phyloP scores from a whole-genome alignment of 2,888 invertebrate species.

The Pterobdella sp. region DNA sequence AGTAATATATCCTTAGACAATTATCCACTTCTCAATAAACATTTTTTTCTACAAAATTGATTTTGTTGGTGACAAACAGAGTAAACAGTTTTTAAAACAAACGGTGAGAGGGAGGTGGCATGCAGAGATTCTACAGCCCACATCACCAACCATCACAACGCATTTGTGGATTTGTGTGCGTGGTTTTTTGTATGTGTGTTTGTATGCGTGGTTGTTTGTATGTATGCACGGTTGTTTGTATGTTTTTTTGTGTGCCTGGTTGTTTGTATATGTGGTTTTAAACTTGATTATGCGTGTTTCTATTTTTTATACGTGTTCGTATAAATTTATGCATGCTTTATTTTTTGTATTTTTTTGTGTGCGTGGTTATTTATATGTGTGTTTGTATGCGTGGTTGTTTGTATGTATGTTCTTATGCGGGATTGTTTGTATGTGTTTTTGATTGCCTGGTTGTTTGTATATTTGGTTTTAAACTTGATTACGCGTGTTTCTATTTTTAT shows the following conservation, averaged over 20 bases:
- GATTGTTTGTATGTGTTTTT: background rate
- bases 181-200: background rate
- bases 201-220: background rate
- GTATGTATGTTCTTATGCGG: background rate
- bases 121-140: conserved; percentile 59
- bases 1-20: too few species aligned
- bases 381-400: background rate
- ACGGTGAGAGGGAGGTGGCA: conserved; percentile 83
- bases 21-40: too few species aligned
- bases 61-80: too few species aligned
- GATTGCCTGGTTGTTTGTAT: background rate
- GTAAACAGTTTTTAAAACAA: conserved; percentile 33
- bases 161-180: background rate
- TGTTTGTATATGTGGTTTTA: background rate
- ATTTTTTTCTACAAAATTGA: too few species aligned
- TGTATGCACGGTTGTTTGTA: background rate
- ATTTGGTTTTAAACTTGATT: background rate
- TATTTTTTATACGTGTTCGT: background rate
- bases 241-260: background rate
- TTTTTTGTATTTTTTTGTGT: background rate
- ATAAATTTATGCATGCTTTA: background rate
- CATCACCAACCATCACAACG: background rate
- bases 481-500: background rate
- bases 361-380: background rate
- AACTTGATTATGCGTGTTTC: background rate